phyloP scores from a whole-genome alignment of 1,140 invertebrate genomes.

The Drosophila biarmipes region DNA sequence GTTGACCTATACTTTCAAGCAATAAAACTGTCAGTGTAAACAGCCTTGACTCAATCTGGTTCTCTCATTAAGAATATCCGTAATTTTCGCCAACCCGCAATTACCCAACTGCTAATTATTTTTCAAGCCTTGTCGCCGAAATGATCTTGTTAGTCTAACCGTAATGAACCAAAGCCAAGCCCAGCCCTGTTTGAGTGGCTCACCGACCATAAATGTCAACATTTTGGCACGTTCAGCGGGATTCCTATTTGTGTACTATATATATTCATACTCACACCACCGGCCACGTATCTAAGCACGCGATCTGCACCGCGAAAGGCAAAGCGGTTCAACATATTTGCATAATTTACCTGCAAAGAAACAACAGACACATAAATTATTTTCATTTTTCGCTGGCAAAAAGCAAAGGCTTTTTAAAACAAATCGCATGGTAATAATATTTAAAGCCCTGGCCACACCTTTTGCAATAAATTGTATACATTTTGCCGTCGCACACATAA shows the following conservation, averaged over 20 bases:
- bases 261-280: constrained; percentile 35
- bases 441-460: constrained; percentile 64
- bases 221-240: constrained; percentile 35
- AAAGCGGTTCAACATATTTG: constrained; percentile 57
- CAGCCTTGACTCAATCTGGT: constrained; percentile 1
- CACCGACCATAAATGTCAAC: constrained; percentile 33
- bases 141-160: constrained; percentile 22
- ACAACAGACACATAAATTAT: constrained; percentile 65
- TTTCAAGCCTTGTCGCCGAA: constrained; percentile 23
- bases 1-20: background rate
- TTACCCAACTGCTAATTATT: constrained; percentile 20
- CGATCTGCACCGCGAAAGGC: constrained; percentile 45
- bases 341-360: constrained; percentile 76
- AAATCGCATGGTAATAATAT: constrained; percentile 45
- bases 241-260: constrained; percentile 27
- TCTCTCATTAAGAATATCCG: background rate
- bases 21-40: background rate
- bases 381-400: constrained; percentile 20
- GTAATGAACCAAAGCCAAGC: constrained; percentile 12
- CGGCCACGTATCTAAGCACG: constrained; percentile 49
- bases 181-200: constrained; percentile 3
- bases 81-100: constrained; percentile 12
- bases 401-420: constrained; percentile 23
- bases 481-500: constrained; percentile 60
- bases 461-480: constrained; percentile 76